These are phyloP conservation scores for Pherbina coryleti DNA, from an alignment of 2,888 invertebrate genomes.

Conservation along the genomic window DNA sequence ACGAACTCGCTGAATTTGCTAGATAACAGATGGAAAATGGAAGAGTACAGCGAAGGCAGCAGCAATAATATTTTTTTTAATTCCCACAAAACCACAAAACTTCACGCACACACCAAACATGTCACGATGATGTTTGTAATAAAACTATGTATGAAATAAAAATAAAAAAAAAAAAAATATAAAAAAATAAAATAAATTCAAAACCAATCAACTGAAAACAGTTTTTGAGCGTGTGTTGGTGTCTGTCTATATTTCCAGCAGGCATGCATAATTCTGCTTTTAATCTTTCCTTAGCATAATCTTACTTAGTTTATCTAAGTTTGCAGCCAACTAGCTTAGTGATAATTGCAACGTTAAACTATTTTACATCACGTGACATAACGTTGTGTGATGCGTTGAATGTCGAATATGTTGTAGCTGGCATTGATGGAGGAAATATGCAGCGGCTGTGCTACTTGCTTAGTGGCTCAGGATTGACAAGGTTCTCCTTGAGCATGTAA, in stretches of 20 bases:
- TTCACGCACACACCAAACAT: conserved; percentile 11
- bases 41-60: too few relatives aligned
- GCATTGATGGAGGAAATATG: too few relatives aligned
- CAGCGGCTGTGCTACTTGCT: too few relatives aligned
- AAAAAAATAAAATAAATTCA: too few relatives aligned
- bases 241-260: neutral
- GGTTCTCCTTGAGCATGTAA: neutral
- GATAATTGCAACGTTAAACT: conserved; percentile 29
- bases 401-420: too few relatives aligned
- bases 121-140: neutral
- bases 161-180: too few relatives aligned
- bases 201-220: too few relatives aligned
- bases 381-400: conserved; percentile 3
- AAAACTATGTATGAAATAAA: neutral
- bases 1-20: conserved; percentile 4
- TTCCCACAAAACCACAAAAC: conserved; percentile 10
- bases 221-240: too few relatives aligned
- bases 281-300: neutral
- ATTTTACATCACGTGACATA: conserved; percentile 30
- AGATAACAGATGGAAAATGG: too few relatives aligned
- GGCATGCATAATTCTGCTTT: neutral
- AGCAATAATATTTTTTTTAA: neutral
- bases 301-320: neutral
- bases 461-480: too few relatives aligned
- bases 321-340: neutral